A percentile compares a stretch with the other conserved stretches of the same genome.
These are phyloP conservation scores for Netta rufina DNA, from an alignment of 2,797 vertebrate species.

Conservation along the genomic window DNA sequence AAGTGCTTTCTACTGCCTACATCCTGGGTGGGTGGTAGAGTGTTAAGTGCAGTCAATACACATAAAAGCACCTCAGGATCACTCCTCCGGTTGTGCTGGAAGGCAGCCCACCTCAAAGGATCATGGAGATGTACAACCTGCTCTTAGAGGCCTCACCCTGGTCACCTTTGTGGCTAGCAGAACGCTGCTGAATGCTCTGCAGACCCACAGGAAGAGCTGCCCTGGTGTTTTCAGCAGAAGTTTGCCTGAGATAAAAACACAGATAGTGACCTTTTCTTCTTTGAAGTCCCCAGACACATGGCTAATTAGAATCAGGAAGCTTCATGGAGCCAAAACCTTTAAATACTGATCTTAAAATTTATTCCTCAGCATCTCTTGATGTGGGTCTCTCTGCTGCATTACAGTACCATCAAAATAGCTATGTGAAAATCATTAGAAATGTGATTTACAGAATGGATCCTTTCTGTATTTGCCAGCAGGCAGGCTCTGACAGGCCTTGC, in stretches of 20 bases:
- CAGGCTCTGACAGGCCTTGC: neutral
- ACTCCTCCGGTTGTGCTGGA: neutral
- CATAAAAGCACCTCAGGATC: neutral
- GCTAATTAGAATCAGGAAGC: constrained; percentile 2
- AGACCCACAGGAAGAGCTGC: neutral
- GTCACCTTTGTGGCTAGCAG: neutral
- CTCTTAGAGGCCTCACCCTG: neutral
- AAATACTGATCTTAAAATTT: neutral
- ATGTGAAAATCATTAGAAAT: neutral
- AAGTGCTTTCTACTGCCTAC: neutral
- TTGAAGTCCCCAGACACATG: neutral
- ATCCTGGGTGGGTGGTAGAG: neutral
- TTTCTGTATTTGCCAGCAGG: neutral
- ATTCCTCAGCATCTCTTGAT: neutral
- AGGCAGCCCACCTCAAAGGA: neutral
- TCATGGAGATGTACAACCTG: neutral
- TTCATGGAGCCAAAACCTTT: neutral
- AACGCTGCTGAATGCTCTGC: neutral
- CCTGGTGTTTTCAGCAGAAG: neutral
- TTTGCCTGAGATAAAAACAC: neutral
- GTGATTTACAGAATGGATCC: neutral
- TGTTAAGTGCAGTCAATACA: neutral
- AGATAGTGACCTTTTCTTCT: neutral
- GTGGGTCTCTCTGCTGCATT: neutral
- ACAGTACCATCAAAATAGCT: neutral